Conservation (phyloP, 2,797 vertebrate genomes). For the Schizopygopsis malacanthus region DNA sequence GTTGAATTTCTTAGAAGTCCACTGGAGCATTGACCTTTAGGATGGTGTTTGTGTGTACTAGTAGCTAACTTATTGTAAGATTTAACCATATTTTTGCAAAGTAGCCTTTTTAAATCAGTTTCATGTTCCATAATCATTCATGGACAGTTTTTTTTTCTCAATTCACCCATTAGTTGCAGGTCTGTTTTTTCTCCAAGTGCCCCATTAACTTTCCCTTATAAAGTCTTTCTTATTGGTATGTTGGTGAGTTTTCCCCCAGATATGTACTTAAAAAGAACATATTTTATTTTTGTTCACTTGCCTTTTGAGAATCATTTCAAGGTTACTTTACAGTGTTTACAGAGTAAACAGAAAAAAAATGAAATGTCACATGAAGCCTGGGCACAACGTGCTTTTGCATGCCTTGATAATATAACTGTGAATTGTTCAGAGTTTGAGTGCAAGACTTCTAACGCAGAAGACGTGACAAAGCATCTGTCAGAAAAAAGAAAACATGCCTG, state of each 20-base stretch:
- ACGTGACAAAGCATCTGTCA: slow-evolving; percentile 8
- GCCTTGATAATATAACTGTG: not conserved
- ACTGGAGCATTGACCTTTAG: slow-evolving; percentile 11
- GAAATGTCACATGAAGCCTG: not conserved
- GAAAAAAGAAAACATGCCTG: slow-evolving; percentile 16
- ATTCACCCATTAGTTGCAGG: not conserved
- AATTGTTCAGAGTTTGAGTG: slow-evolving; percentile 4
- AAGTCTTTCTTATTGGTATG: not conserved
- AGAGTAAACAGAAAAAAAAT: not conserved
- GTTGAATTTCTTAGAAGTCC: not conserved
- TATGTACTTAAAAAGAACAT: not conserved
- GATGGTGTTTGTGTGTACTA: not conserved
- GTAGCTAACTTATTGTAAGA: not conserved
- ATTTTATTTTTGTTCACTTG: not conserved
- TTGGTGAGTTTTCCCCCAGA: not conserved
- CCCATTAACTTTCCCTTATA: not conserved
- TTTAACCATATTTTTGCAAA: not conserved
- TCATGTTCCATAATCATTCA: not conserved
- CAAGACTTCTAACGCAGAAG: not conserved
- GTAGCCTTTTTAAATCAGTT: not conserved
- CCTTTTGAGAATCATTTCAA: not conserved
- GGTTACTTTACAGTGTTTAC: not conserved
- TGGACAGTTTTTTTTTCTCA: not conserved
- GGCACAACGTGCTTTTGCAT: not conserved
- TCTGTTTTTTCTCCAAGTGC: not conserved